These are phyloP conservation scores for Heliconius hortense DNA, from an alignment of 2,888 invertebrate genomes.

Conservation along the genomic window DNA sequence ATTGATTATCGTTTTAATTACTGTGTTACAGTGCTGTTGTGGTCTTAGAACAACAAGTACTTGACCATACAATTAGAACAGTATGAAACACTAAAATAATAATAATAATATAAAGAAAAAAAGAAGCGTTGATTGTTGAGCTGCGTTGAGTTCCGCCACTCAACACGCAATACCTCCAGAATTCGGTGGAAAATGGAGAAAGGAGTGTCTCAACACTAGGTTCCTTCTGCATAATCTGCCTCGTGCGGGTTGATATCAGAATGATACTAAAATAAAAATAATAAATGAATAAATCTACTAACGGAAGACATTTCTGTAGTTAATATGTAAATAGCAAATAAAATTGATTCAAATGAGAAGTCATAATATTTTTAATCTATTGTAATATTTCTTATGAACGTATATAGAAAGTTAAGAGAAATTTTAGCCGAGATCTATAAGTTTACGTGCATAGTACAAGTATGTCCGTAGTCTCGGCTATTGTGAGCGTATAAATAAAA, in stretches of 20 bases:
- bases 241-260: no score
- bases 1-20: neutral
- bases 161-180: no score
- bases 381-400: neutral
- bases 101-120: no score
- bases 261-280: no score
- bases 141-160: no score
- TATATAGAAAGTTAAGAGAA: neutral
- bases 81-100: neutral
- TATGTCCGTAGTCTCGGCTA: slow-evolving; percentile 18
- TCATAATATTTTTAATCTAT: neutral
- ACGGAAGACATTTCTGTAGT: no score
- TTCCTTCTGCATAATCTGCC: no score
- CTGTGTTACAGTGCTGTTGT: neutral
- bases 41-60: neutral
- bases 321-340: no score
- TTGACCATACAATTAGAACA: neutral
- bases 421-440: neutral
- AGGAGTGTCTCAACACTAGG: no score
- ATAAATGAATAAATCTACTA: no score
- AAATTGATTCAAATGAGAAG: neutral
- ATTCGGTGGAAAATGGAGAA: no score
- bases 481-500: slow-evolving; percentile 37
- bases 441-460: neutral
- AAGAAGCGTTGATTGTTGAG: no score